Percentiles rank a stretch among this genome's conserved stretches.
These are phyloP conservation scores for Dynastes maya DNA, from an alignment of 2,888 invertebrate genomes.

Conservation along the genomic window DNA sequence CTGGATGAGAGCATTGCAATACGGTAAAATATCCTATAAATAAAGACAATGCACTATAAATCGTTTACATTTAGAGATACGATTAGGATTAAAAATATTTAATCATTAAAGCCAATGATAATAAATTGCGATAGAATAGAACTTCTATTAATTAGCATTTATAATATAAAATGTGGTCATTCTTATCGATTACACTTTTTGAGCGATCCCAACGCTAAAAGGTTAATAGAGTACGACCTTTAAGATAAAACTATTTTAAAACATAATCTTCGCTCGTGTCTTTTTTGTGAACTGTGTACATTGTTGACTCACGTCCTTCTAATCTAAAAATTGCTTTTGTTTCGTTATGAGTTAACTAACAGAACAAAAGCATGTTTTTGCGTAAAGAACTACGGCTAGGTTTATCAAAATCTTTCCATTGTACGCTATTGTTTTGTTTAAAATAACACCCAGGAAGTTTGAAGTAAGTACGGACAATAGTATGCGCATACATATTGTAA, in stretches of 20 bases:
- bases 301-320: not conserved
- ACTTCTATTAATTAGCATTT: conserved; percentile 2
- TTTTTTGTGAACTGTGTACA: not conserved
- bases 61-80: too few relatives aligned
- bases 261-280: not conserved
- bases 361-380: not conserved
- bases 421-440: conserved; percentile 9
- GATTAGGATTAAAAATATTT: too few relatives aligned
- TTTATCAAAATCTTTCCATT: conserved; percentile 2
- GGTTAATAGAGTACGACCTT: conserved; percentile 33
- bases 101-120: not conserved
- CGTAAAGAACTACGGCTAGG: not conserved
- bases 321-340: not conserved
- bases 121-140: not conserved
- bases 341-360: conserved; percentile 8
- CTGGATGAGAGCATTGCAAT: too few relatives aligned
- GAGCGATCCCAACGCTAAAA: conserved; percentile 2
- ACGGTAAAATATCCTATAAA: too few relatives aligned
- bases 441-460: conserved; percentile 10
- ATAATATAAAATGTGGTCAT: too few relatives aligned
- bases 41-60: too few relatives aligned
- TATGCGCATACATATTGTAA: conserved; percentile 4
- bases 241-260: conserved; percentile 21
- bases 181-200: conserved; percentile 9
- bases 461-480: not conserved